Base-by-base conservation (phyloP, 2,113 vertebrate genomes). In the Loxodonta africana region DNA sequence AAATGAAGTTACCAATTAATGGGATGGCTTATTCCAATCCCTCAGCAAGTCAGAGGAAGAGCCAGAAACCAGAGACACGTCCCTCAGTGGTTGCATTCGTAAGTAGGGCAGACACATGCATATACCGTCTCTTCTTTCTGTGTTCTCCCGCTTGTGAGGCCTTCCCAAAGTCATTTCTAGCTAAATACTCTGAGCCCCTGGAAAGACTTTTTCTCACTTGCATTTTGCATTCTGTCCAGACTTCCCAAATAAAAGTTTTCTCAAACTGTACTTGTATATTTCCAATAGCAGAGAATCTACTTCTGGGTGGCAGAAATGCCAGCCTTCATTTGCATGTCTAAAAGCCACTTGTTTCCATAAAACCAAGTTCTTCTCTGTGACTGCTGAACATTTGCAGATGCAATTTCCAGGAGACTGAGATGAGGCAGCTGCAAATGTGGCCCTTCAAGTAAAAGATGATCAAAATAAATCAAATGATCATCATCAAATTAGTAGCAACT, bases 381-480 rank as follows among this genome's bases (percentile, higher is more conserved):
- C 83, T 71, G 90, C 9, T 91, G 93, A 97, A 93, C n/a, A 73
- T 67, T 81, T 83, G 93, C 97, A 98, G 97, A 97, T 97, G 97
- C 93, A 65, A 46, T 90, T 97, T 97, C 90, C 90, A 96, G 97
- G 96, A 90, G 92, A 74, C 46, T 21, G 62, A 87, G 90, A 95
- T 30, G 86, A 97, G 83, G 76, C 8, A 62, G 81, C 94, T 91
- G 88, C 92, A 92, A 90, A 97, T 88, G 81, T 88, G 78, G 95
- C 69, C 95, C 94, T 96, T 95, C 94, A 97, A 97, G 96, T 87
- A 46, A 95, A 97, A 97, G 94, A 95, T 74, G 96, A 95, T 98
- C 90, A 92, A 95, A 97, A 97, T 94, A 98, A 97, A 98, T 97
- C 96, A 95, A 95, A 97, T 95, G 92, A 95, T 98, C 95, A 97